These are phyloP conservation scores for Leucophora obtusa DNA, from an alignment of 2,888 invertebrate genomes.

Conservation along the genomic window DNA sequence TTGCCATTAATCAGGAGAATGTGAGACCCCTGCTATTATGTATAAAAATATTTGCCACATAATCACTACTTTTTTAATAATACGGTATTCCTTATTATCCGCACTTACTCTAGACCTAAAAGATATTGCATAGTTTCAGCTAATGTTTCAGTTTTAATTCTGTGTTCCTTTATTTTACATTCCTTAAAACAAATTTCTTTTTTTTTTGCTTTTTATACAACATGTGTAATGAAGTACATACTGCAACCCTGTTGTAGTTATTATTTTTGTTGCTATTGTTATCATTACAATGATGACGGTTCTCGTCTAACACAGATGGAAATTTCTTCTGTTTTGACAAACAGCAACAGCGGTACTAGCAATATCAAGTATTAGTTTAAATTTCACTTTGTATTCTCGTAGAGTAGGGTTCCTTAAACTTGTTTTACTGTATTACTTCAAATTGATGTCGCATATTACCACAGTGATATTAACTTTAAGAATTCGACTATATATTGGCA, in stretches of 20 bases:
- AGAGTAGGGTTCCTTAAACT: not conserved
- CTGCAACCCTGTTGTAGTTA: conserved; percentile 14
- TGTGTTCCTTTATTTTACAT: not conserved
- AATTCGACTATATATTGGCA: too few species aligned
- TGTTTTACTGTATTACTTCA: too few species aligned
- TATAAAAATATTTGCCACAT: too few species aligned
- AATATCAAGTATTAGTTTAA: conserved; percentile 43
- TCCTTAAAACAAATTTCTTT: not conserved
- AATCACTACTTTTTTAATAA: too few species aligned
- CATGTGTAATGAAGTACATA: conserved; percentile 28
- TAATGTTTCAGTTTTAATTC: conserved; percentile 38
- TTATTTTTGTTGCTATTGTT: conserved; percentile 13
- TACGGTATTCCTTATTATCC: too few species aligned
- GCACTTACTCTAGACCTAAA: too few species aligned
- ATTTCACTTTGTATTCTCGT: conserved; percentile 40
- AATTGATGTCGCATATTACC: too few species aligned
- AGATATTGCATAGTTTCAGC: conserved; percentile 13
- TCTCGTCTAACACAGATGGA: not conserved
- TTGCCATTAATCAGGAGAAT: too few species aligned
- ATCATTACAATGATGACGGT: not conserved
- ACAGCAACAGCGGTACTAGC: not conserved
- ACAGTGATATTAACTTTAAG: too few species aligned
- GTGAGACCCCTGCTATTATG: too few species aligned
- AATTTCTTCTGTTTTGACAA: not conserved
- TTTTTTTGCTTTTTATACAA: not conserved